phyloP scores from a whole-genome alignment of 2,888 invertebrate genomes.

The Chorisops tibialis region DNA sequence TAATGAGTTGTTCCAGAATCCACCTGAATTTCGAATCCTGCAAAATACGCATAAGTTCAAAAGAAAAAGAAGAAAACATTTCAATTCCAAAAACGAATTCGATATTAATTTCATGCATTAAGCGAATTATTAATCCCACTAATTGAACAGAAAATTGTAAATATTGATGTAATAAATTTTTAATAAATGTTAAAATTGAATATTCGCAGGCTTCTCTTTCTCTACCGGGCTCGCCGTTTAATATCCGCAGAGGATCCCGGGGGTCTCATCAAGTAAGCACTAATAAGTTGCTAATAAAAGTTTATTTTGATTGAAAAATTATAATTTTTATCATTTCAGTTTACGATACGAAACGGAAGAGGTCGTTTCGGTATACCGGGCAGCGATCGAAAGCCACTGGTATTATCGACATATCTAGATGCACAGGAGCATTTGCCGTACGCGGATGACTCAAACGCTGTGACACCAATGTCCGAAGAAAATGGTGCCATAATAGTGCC shows the following conservation, averaged over 20 bases:
- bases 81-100: no score
- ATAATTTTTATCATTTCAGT: slow-evolving; percentile 52
- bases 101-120: no score
- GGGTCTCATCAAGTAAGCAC: slow-evolving; percentile 75
- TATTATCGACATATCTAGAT: slow-evolving; percentile 90
- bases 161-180: not conserved
- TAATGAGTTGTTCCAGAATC: no score
- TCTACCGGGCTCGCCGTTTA: slow-evolving; percentile 95
- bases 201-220: slow-evolving; percentile 81
- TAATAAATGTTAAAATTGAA: slow-evolving; percentile 12
- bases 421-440: slow-evolving; percentile 94
- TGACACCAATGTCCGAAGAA: slow-evolving; percentile 97
- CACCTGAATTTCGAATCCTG: no score
- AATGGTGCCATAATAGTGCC: slow-evolving; percentile 93
- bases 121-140: no score
- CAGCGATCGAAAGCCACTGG: slow-evolving; percentile 88
- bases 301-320: not conserved
- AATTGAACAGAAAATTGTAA: no score
- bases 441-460: slow-evolving; percentile 95
- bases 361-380: slow-evolving; percentile 73
- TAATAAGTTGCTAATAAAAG: not conserved
- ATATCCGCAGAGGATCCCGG: slow-evolving; percentile 82
- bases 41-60: no score
- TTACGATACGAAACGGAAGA: slow-evolving; percentile 81
- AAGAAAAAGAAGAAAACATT: no score